These are phyloP conservation scores for Fregetta grallaria DNA, from an alignment of 2,113 vertebrate species.

Conservation along the genomic window DNA sequence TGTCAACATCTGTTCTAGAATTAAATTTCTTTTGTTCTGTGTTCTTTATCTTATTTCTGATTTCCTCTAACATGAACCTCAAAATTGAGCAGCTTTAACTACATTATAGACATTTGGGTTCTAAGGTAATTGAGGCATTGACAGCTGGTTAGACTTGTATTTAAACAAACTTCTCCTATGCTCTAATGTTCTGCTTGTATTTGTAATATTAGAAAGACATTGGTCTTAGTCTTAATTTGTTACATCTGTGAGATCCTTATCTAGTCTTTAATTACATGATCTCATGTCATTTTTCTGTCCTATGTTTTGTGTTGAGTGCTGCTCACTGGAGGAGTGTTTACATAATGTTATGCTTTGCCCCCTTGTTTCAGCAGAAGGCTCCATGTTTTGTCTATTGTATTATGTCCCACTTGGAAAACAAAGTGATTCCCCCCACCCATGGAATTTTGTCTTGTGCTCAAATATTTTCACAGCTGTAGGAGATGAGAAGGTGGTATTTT, in stretches of 20 bases:
- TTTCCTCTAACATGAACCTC: not conserved
- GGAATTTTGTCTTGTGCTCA: not conserved
- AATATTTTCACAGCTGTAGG: not conserved
- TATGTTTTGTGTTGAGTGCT: accelerated
- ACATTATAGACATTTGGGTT: not conserved
- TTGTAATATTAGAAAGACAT: not conserved
- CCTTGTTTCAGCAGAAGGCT: not conserved
- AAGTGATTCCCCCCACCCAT: not conserved
- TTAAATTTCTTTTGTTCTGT: not conserved
- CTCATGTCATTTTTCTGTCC: not conserved
- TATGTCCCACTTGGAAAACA: not conserved
- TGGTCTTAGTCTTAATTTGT: not conserved
- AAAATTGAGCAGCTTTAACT: not conserved
- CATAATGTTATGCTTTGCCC: not conserved
- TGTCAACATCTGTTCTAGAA: not conserved
- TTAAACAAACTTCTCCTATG: not conserved
- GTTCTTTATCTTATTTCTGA: not conserved
- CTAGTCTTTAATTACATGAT: not conserved
- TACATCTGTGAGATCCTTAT: not conserved
- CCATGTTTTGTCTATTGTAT: not conserved
- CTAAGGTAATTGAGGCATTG: not conserved
- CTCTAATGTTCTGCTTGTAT: not conserved
- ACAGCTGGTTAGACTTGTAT: not conserved
- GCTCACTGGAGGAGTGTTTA: not conserved
- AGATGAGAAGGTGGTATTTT: not conserved